A percentile compares a stretch with the other conserved stretches of the same genome.
Evolutionary conservation across 2,888 invertebrate species (phyloP).

Genomic region (Syrista parreyssii): DNA sequence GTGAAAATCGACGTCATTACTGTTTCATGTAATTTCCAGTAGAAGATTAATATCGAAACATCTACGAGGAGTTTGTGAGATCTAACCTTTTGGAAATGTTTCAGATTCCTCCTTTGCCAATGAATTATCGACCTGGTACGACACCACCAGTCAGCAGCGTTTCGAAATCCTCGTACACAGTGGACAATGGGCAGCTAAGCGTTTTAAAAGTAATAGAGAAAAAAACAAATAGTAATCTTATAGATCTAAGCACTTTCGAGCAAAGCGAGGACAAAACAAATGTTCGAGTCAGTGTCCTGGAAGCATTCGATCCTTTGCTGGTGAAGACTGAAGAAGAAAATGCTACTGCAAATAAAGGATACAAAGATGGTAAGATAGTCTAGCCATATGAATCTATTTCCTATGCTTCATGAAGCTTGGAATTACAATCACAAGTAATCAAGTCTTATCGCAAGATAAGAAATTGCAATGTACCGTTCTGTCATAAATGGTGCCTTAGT

Average conservation of each 20-base stretch:
- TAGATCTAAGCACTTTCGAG: conserved; percentile 69
- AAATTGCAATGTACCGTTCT: background rate
- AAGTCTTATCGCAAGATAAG: background rate
- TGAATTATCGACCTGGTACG: conserved; percentile 56
- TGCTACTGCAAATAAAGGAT: conserved; percentile 17
- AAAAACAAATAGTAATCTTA: conserved; percentile 70
- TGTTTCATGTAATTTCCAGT: background rate
- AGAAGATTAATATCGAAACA: background rate
- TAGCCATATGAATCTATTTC: background rate
- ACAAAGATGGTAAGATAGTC: conserved; percentile 31
- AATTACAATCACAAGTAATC: background rate
- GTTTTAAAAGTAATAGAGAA: conserved; percentile 66
- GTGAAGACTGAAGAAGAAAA: conserved; percentile 70
- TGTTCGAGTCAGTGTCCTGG: conserved; percentile 78
- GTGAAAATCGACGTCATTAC: background rate
- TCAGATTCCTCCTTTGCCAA: conserved; percentile 63
- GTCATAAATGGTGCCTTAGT: background rate
- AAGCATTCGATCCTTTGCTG: conserved; percentile 89
- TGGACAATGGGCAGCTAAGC: conserved; percentile 58
- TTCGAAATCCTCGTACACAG: conserved; percentile 33
- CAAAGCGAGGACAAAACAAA: conserved; percentile 67
- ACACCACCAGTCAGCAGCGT: conserved; percentile 55
- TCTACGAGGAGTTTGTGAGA: background rate
- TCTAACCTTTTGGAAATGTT: conserved; percentile 21
- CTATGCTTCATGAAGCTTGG: background rate